phyloP scores from a whole-genome alignment of 2,113 vertebrate species.

The Tiliqua scincoides region DNA sequence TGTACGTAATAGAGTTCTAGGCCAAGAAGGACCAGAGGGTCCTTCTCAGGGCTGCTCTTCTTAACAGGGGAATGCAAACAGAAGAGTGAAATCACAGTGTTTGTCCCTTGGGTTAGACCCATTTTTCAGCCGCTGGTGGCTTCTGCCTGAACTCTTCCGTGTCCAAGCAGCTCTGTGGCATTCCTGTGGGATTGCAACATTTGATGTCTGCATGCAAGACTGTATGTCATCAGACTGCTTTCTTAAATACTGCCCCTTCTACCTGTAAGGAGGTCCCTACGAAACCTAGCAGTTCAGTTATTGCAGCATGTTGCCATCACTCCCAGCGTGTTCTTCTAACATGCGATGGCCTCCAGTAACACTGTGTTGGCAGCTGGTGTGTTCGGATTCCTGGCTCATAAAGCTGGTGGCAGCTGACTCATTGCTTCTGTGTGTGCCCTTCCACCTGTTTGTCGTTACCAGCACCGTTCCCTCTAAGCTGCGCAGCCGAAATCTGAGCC shows the following conservation, averaged over 20 bases:
- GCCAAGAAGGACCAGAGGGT: background rate
- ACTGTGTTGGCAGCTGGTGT: constrained; percentile 9
- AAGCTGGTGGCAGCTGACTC: constrained; percentile 12
- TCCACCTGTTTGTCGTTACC: background rate
- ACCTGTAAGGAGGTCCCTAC: background rate
- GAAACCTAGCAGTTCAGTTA: background rate
- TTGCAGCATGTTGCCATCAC: background rate
- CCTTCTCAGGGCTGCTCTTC: background rate
- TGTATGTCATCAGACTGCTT: background rate
- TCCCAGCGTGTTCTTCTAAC: background rate
- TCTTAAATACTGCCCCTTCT: constrained; percentile 2
- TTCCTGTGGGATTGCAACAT: constrained; percentile 2
- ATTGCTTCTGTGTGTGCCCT: constrained; percentile 4
- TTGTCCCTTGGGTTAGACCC: constrained; percentile 8
- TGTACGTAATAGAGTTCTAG: background rate
- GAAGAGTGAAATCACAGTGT: constrained; percentile 8
- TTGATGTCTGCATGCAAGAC: background rate
- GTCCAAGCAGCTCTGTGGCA: constrained; percentile 17
- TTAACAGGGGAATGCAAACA: background rate
- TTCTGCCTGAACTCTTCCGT: constrained; percentile 14
- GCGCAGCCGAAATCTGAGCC: too few relatives aligned
- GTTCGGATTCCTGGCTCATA: background rate
- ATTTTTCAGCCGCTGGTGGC: constrained; percentile 29
- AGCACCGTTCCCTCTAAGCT: background rate
- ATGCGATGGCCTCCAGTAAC: background rate